phyloP scores from a whole-genome alignment of 2,113 vertebrate genomes.

The Caloenas nicobarica region DNA sequence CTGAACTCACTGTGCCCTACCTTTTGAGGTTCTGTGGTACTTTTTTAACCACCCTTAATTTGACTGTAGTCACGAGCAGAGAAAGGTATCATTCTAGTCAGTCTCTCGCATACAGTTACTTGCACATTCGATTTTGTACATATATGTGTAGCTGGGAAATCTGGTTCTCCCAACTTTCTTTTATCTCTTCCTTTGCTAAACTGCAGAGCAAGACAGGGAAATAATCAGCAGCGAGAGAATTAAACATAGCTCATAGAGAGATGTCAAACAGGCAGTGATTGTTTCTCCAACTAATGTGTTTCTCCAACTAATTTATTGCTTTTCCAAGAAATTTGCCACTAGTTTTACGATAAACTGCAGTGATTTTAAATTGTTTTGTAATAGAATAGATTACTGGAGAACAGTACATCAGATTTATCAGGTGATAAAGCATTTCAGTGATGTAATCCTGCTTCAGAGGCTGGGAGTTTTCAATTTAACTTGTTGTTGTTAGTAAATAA shows the following conservation, averaged over 20 bases:
- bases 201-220: background rate
- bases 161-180: background rate
- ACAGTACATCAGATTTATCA: background rate
- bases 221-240: background rate
- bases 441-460: background rate
- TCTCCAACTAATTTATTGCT: background rate
- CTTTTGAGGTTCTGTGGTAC: background rate
- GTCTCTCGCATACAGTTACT: background rate
- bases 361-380: background rate
- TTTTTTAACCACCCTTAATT: background rate
- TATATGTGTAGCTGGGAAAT: background rate
- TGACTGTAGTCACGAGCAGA: background rate
- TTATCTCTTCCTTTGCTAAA: too few species aligned
- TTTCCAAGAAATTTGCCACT: background rate
- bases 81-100: background rate
- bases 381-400: background rate
- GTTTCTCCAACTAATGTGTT: background rate
- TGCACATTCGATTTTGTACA: too few species aligned
- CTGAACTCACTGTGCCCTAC: too few species aligned
- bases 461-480: background rate
- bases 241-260: background rate
- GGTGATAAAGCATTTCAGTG: background rate
- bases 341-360: background rate
- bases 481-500: background rate
- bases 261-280: background rate